A percentile compares a stretch with the other conserved stretches of the same genome.
These are phyloP conservation scores for Ornithoptera priamus DNA, from an alignment of 2,888 invertebrate genomes.

Conservation along the genomic window DNA sequence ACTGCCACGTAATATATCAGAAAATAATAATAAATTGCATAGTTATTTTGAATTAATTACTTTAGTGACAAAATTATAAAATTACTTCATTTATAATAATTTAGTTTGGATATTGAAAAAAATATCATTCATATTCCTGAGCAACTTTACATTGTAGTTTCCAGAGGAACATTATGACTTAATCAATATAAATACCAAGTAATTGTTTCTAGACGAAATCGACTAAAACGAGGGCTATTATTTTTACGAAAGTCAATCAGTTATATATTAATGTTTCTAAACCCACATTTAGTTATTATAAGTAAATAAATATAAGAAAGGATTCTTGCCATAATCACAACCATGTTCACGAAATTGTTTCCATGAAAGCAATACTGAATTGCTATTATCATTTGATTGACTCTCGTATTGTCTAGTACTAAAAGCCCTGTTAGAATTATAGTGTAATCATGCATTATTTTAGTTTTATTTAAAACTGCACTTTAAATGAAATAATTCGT, in stretches of 20 bases:
- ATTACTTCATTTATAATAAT: neutral
- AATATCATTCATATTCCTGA: neutral
- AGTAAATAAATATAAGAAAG: neutral
- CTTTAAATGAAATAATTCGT: conserved; percentile 58
- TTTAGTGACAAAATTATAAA: neutral
- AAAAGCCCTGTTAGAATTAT: conserved; percentile 44
- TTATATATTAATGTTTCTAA: neutral
- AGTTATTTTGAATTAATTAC: neutral
- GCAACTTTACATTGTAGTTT: conserved; percentile 21
- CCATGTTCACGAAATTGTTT: neutral
- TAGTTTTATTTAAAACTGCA: conserved; percentile 54
- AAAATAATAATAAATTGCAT: neutral
- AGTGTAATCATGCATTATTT: conserved; percentile 58
- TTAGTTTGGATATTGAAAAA: neutral
- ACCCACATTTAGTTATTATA: neutral
- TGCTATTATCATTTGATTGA: conserved; percentile 39
- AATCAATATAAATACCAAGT: conserved; percentile 10
- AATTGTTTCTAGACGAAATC: conserved; percentile 18
- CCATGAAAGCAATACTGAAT: neutral
- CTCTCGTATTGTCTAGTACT: conserved; percentile 36
- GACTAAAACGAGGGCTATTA: conserved; percentile 15
- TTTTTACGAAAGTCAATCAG: conserved; percentile 26
- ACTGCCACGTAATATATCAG: neutral
- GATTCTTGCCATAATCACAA: neutral
- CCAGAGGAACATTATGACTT: conserved; percentile 4